Base-by-base conservation (phyloP, 2,888 invertebrate genomes). In the Euplexia lucipara region DNA sequence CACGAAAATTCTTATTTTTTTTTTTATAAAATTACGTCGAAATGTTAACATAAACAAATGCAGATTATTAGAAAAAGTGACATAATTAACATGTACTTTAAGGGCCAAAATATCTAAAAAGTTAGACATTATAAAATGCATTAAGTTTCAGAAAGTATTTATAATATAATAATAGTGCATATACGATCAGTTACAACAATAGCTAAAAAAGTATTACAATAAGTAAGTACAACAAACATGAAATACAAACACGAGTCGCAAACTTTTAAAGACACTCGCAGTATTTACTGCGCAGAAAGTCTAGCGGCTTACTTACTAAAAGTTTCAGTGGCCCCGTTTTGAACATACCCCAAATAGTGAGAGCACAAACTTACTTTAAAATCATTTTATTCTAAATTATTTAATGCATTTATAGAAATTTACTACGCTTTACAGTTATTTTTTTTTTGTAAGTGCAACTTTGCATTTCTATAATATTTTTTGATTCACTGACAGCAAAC, bases 201-300 rank as follows among this genome's bases (percentile, higher is more conserved):
- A 32, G 10, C 34, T 22, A 2, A 8, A 9, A 22, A 45, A 16
- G 12, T n/a, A 32, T 65, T 32, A 32, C n/a, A 34, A 53, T 20
- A 32, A 12, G n/a, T n/a, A 32, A 59, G n/a, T 51, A 52, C 3
- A 42, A 35, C 54, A 39, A 62, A 14, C 30, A 44, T 34, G 3
- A 12, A 16, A 41, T 16, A 22, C 10, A 37, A 34, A 10, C n/a
- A n/a, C n/a, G n/a, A 51, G 37, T 22, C 9, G 32, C 2, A 39
- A 69, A 67, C 34, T 67, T 61, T 47, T 52, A 2, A 18, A 22
- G 3, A 7, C 10, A 20, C 4, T 16, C 1, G 16, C 16, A 14
- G 14, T 12, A 20, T 57, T 51, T 34, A 56, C 30, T 56, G 54
- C 35, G 35, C 42, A 45, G 8, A 59, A 59, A 58, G 35, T 54